Base-by-base conservation (phyloP, 1,140 invertebrate species). In the Streblospio benedicti region DNA sequence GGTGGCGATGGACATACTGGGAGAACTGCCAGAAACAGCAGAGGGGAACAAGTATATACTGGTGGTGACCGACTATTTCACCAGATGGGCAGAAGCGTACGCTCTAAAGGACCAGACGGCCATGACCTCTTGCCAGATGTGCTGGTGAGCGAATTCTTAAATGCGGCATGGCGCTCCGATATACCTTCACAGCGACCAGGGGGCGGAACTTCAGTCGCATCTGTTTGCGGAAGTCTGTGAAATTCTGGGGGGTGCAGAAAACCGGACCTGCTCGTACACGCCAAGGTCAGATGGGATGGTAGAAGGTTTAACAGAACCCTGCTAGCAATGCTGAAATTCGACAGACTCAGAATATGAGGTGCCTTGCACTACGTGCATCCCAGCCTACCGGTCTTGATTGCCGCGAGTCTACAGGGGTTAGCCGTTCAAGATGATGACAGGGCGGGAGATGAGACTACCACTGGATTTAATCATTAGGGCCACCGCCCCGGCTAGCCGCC, bases 1-100 rank as follows among this genome's bases (percentile, higher is more conserved):
- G 5, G 60, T 75, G 4, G 71, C 69, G 4, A 60, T 73, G 5
- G 74, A 78, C 65, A 61, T 73, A 18, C 28, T 71, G 2, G 72
- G 71, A 1, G 67, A 68, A 1, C 58, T 74, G 28, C 64, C 64
- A 12, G 50, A 32, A 6, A 65, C 65, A 4, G n/a, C 55, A 23
- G 55, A 35, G 23, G 68, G 67, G 0, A 71, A 72, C 18, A 67
- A 60, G n/a, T 66, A 69, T 28, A 65, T 74, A 30, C 31, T 71
- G 4, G 2, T 41, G 16, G 30, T 58, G 18, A 50, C 23, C 18
- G 69, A 73, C 55, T 70, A 73, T 54, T 67, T 69, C n/a, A 73
- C 74, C 2, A 69, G 71, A 57, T 77, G 57, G 49, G 49, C 60
- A 4, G 64, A 71, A 38, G 65, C 66, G 6, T 59, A 50, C 58